Base-by-base conservation (phyloP, 2,797 vertebrate species). In the Lagodon rhomboides region DNA sequence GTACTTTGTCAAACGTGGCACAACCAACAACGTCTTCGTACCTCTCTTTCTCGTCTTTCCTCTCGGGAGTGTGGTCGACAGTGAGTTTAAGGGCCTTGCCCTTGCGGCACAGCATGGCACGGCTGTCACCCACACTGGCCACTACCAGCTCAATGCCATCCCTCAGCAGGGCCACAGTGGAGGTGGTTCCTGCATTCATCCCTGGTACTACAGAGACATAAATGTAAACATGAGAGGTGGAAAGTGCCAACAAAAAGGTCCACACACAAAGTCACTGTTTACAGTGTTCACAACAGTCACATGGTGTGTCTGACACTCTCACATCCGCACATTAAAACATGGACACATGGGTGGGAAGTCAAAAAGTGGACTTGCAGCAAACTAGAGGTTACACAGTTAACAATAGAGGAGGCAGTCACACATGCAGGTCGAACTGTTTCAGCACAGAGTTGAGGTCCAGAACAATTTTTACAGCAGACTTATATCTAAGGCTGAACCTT, bases 31-130 rank as follows among this genome's bases (percentile, higher is more conserved):
- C 25, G n/a, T 13, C 7, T 3, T 20, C 1, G 15, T 79, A 98
- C 98, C 98, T 98, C 83, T 98, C 96, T 83, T 98, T 99, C 88
- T 99, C 98, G 12, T 99, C 98, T 88, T 98, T 99, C 80, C 98
- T 97, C 66, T 99, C 98, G 3, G 98, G 98, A 17, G 98, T 99
- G 85, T 99, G 98, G 92, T 99, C 98, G 47, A 89, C 94, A 27
- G 98, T 99, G 85, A 99, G 96, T 86, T 97, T 99, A 72, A 97
- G 63, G 53, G 96, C 96, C 88, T 99, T 99, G 90, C 97, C 97
- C 87, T 96, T 99, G 78, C 98, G 96, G 91, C 98, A 98, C 82
- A 99, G 92, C 94, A 99, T 96, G 68, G 98, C 98, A 0, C 97
- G 96, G 82, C 98, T 99, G 91, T 99, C 98, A 7, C 98, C 98